These are phyloP conservation scores for Myxocyprinus asiaticus DNA, from an alignment of 2,113 vertebrate species.

Conservation along the genomic window DNA sequence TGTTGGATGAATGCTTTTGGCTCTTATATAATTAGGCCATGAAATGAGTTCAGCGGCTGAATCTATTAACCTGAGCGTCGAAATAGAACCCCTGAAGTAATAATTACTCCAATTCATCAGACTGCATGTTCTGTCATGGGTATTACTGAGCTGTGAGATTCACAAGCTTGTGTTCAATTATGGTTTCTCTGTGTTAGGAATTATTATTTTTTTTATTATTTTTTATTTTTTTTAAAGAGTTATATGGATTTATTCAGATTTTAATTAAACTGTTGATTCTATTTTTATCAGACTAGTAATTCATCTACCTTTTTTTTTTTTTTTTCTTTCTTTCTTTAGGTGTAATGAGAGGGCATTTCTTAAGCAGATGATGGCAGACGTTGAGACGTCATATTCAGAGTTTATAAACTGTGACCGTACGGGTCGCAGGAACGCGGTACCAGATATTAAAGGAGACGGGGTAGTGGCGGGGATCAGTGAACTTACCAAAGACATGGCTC, in stretches of 20 bases:
- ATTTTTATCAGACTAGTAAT: not conserved
- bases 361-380: conserved; percentile 87
- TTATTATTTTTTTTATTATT: too few species aligned
- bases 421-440: conserved; percentile 93
- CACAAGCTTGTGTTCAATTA: not conserved
- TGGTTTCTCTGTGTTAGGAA: too few species aligned
- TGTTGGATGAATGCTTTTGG: conserved; percentile 40
- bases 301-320: conserved; percentile 9
- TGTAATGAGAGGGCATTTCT: conserved; percentile 79
- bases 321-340: conserved; percentile 54
- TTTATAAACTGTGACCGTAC: conserved; percentile 94
- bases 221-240: too few species aligned
- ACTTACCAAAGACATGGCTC: conserved; percentile 83
- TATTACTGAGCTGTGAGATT: conserved; percentile 23
- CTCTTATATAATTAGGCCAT: conserved; percentile 51
- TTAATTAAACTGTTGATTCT: not conserved
- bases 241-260: not conserved
- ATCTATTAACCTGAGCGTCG: conserved; percentile 50
- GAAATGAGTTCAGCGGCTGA: conserved; percentile 53
- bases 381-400: conserved; percentile 92
- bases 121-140: conserved; percentile 30
- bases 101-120: conserved; percentile 50
- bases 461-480: conserved; percentile 80
- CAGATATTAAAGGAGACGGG: conserved; percentile 83
- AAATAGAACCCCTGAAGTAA: conserved; percentile 48